Percentiles rank a stretch among this genome's conserved stretches.
These are phyloP conservation scores for Lineus longissimus DNA, from an alignment of 1,140 invertebrate genomes.

Conservation along the genomic window DNA sequence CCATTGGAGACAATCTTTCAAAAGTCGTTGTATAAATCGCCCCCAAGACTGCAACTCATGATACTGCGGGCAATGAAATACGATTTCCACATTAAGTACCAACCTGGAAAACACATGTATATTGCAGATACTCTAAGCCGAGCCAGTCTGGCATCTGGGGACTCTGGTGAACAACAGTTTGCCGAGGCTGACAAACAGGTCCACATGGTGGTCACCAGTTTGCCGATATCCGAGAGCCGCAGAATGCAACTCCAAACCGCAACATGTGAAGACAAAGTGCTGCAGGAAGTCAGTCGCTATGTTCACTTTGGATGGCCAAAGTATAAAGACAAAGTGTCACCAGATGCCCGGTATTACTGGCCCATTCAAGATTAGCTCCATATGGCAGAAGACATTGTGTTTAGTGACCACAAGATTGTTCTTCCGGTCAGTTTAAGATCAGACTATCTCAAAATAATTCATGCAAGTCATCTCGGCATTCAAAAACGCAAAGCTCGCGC, in stretches of 20 bases:
- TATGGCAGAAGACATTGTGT: constrained; percentile 12
- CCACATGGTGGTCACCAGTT: background rate
- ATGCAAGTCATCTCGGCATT: constrained; percentile 18
- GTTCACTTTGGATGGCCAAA: constrained; percentile 12
- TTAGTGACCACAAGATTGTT: constrained; percentile 15
- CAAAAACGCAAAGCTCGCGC: constrained; percentile 20
- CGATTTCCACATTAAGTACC: constrained; percentile 50
- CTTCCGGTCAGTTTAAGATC: constrained; percentile 12
- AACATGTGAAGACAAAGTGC: background rate
- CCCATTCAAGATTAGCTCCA: constrained; percentile 12
- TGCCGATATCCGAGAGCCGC: background rate
- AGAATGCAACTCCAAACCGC: background rate
- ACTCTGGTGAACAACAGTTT: background rate
- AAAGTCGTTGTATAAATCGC: constrained; percentile 33
- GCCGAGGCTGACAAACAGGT: background rate
- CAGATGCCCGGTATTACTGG: constrained; percentile 9
- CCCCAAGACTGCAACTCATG: constrained; percentile 46
- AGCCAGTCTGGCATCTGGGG: background rate
- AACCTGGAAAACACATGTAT: constrained; percentile 47
- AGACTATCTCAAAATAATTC: constrained; percentile 8
- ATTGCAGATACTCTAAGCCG: constrained; percentile 43
- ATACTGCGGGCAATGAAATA: constrained; percentile 49
- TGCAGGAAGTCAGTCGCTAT: background rate
- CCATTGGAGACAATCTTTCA: constrained; percentile 40
- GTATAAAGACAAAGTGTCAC: background rate